Conservation (phyloP, 2,113 vertebrate genomes). For the Sterna hirundo region DNA sequence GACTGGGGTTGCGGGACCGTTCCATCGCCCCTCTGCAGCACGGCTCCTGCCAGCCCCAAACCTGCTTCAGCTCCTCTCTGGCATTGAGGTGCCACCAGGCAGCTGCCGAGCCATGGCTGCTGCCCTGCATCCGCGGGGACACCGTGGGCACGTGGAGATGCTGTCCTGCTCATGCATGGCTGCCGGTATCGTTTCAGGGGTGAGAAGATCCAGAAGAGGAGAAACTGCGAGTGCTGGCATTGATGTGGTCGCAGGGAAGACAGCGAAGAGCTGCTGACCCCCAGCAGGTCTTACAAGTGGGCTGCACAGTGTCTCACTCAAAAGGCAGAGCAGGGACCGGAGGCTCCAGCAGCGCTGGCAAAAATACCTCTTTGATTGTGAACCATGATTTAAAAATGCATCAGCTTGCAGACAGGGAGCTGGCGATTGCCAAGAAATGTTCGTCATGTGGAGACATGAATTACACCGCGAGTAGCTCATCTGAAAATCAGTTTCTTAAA, state of each 20-base stretch:
- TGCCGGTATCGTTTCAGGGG: fast-evolving
- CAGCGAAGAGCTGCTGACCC: neutral
- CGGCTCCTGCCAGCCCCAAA: neutral
- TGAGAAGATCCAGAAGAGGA: neutral
- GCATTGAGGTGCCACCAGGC: neutral
- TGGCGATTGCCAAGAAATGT: slow-evolving; percentile 12
- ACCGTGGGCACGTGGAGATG: fast-evolving
- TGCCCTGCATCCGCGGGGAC: fast-evolving
- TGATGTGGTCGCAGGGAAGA: neutral
- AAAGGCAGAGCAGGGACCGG: neutral
- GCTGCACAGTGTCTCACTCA: fast-evolving
- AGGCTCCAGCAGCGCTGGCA: slow-evolving; percentile 9
- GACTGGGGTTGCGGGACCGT: fast-evolving
- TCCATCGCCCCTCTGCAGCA: neutral
- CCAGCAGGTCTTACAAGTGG: neutral
- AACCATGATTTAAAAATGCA: neutral
- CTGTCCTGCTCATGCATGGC: fast-evolving
- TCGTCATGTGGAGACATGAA: slow-evolving; percentile 45
- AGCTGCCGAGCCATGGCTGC: neutral
- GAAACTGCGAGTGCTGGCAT: neutral
- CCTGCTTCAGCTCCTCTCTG: neutral
- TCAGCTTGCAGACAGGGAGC: slow-evolving; percentile 2
- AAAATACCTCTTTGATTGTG: neutral
- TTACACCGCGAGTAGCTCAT: neutral
- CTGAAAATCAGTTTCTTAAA: neutral